Percentiles rank a stretch among this genome's conserved stretches.
These are phyloP conservation scores for Phataginus tricuspis DNA, from an alignment of 2,797 vertebrate genomes.

Conservation along the genomic window DNA sequence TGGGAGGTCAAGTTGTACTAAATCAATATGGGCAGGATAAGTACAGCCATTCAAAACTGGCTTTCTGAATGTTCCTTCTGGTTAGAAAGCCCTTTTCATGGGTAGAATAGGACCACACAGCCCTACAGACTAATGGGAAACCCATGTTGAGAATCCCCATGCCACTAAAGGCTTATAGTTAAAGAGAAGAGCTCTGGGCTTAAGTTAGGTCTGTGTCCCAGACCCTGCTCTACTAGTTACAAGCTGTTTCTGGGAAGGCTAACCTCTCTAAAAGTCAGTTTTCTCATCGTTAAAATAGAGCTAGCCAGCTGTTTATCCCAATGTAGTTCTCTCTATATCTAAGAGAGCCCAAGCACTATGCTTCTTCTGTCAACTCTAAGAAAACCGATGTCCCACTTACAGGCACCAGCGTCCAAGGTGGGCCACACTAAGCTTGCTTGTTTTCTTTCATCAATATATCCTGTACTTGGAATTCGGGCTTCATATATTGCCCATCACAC, in stretches of 20 bases:
- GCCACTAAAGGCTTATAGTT: not conserved
- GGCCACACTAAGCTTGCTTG: not conserved
- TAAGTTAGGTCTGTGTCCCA: not conserved
- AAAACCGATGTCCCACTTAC: not conserved
- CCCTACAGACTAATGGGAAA: not conserved
- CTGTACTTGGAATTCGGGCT: not conserved
- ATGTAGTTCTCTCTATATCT: not conserved
- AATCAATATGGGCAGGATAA: not conserved
- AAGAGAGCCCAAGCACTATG: not conserved
- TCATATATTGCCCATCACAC: not conserved
- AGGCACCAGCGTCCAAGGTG: not conserved
- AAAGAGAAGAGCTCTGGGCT: not conserved
- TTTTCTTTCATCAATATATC: not conserved
- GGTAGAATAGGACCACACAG: not conserved
- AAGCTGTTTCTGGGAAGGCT: not conserved
- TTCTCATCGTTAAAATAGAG: not conserved
- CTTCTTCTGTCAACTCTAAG: not conserved
- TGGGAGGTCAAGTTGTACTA: not conserved
- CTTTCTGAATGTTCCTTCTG: not conserved
- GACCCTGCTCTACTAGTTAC: not conserved
- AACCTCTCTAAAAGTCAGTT: not conserved
- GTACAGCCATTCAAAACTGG: not conserved
- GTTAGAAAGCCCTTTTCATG: not conserved
- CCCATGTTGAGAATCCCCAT: not conserved
- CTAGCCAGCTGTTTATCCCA: not conserved